phyloP scores from a whole-genome alignment of 2,888 invertebrate species.

The Pristionchus entomophagus region DNA sequence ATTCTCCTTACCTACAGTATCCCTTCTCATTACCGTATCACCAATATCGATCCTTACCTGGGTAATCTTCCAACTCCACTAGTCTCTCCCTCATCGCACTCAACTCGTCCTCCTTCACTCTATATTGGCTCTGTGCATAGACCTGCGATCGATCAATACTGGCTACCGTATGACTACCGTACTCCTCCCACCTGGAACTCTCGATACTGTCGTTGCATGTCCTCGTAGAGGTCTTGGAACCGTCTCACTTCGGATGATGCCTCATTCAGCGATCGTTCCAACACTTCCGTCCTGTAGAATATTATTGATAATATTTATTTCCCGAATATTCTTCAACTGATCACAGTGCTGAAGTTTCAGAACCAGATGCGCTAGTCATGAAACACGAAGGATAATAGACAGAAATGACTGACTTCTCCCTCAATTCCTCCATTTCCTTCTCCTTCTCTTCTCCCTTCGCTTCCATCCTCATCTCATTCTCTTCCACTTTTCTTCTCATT shows the following conservation, averaged over 20 bases:
- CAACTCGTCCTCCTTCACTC: not conserved
- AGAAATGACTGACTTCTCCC: not conserved
- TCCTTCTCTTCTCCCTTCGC: too few species aligned
- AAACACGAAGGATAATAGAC: not conserved
- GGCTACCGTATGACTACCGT: not conserved
- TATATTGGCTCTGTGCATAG: not conserved
- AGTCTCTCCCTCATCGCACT: not conserved
- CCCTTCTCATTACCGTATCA: not conserved
- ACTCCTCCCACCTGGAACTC: not conserved
- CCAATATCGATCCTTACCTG: not conserved
- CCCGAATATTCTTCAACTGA: too few species aligned
- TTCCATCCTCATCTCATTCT: too few species aligned
- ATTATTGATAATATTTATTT: too few species aligned
- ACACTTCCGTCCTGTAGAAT: too few species aligned
- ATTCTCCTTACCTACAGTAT: not conserved
- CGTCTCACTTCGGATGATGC: not conserved
- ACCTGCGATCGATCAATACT: not conserved
- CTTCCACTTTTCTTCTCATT: too few species aligned
- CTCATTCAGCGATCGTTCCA: not conserved
- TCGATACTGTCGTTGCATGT: not conserved
- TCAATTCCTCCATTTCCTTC: not conserved
- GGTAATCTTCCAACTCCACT: not conserved
- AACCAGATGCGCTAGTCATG: too few species aligned
- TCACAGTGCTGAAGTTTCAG: too few species aligned
- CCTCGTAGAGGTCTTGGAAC: not conserved